phyloP scores from a whole-genome alignment of 2,888 invertebrate genomes.

The Toxonevra muliebris region DNA sequence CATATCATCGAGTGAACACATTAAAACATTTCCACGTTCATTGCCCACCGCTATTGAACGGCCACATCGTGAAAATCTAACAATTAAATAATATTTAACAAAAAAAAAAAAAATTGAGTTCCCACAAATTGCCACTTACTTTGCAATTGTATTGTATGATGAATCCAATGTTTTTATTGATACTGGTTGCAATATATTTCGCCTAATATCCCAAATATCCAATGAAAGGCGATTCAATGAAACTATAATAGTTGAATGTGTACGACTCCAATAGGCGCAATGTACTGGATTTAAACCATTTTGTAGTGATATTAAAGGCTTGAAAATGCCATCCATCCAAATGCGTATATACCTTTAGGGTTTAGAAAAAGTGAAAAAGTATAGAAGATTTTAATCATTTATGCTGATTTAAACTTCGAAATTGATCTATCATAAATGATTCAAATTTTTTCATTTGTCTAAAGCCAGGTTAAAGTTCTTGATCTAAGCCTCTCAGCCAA shows the following conservation, averaged over 20 bases:
- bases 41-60: constrained; percentile 77
- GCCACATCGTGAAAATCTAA: constrained; percentile 73
- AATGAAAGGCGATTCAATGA: constrained; percentile 73
- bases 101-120: not conserved
- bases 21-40: constrained; percentile 72
- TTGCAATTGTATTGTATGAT: constrained; percentile 50
- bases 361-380: not conserved
- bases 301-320: constrained; percentile 70
- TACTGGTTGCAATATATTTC: constrained; percentile 75
- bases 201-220: constrained; percentile 82
- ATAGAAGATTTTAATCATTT: no score
- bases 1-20: constrained; percentile 77
- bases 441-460: no score
- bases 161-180: constrained; percentile 49
- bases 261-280: constrained; percentile 77
- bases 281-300: constrained; percentile 67
- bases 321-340: constrained; percentile 77
- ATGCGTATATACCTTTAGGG: constrained; percentile 69
- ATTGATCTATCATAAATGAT: no score
- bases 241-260: constrained; percentile 77
- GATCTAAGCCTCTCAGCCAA: no score
- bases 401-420: no score
- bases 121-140: constrained; percentile 42
- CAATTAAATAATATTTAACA: constrained; percentile 5
- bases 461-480: no score